A percentile compares a stretch with the other conserved stretches of the same genome.
These are phyloP conservation scores for Aix galericulata DNA, from an alignment of 2,113 vertebrate species.

Conservation along the genomic window DNA sequence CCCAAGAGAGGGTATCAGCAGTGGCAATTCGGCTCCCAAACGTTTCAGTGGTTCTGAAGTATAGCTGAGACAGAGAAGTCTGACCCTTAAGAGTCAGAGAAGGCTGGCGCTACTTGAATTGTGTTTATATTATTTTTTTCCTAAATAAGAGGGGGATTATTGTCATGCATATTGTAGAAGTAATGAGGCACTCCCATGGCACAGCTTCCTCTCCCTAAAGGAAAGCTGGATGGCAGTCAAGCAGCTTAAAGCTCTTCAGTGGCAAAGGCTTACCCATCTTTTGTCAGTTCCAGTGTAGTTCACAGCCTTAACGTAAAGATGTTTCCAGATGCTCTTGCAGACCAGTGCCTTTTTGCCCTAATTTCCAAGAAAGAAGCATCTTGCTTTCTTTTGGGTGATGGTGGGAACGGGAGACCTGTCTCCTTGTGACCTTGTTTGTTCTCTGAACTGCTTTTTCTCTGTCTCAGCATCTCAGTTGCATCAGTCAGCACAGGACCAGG, in stretches of 20 bases:
- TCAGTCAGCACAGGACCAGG: not conserved
- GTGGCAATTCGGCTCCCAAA: not conserved
- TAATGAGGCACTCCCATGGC: fast-evolving
- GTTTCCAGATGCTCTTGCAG: not conserved
- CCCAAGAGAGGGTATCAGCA: not conserved
- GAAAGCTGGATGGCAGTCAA: not conserved
- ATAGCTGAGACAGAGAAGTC: fast-evolving
- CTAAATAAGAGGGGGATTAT: not conserved
- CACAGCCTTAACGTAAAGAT: not conserved
- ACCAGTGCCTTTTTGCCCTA: not conserved
- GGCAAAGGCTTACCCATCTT: not conserved
- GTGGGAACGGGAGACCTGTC: not conserved
- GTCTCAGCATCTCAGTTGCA: not conserved
- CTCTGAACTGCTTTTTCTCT: not conserved
- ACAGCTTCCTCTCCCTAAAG: not conserved
- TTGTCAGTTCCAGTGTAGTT: not conserved
- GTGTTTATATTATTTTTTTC: not conserved
- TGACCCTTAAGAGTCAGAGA: not conserved
- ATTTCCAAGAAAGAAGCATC: not conserved
- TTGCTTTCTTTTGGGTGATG: not conserved
- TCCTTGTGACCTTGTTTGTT: not conserved
- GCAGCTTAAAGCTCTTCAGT: not conserved
- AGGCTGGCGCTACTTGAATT: not conserved
- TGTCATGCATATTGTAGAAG: not conserved
- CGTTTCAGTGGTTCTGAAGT: not conserved